A percentile compares a stretch with the other conserved stretches of the same genome.
Conservation (phyloP, 2,888 invertebrate species). For the Nymphalis c-album region DNA sequence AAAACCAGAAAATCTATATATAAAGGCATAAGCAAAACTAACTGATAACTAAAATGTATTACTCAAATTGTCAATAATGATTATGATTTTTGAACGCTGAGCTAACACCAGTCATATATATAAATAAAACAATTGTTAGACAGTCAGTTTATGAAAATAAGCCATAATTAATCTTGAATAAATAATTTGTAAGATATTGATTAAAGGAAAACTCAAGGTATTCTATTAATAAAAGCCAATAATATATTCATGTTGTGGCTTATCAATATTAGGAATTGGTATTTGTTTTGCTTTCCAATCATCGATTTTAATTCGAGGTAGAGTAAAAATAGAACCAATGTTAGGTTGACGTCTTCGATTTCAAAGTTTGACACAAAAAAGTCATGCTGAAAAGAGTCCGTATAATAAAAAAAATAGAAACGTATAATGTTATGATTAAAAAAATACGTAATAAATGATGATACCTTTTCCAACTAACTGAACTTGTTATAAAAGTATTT, state of each 20-base stretch:
- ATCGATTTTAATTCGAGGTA: background rate
- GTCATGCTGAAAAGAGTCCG: no score
- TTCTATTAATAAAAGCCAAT: constrained; percentile 4
- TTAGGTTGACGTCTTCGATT: background rate
- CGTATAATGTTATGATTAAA: no score
- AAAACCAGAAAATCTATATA: no score
- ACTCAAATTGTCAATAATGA: no score
- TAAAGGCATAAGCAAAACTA: no score
- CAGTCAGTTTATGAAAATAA: background rate
- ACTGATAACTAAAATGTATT: no score
- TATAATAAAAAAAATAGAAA: no score
- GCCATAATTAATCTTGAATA: background rate
- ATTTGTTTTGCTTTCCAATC: background rate
- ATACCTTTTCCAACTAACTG: no score
- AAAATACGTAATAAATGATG: no score
- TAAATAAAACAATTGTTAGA: background rate
- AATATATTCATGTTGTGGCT: background rate
- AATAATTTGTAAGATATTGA: background rate
- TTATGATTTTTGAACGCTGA: no score
- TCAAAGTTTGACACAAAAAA: no score
- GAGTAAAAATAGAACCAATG: background rate
- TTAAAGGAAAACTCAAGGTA: constrained; percentile 1
- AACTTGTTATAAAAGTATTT: no score
- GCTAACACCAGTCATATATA: background rate
- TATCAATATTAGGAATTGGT: background rate